Evolutionary conservation across 2,888 invertebrate species (phyloP).

Genomic region (Loripinus fragilis): DNA sequence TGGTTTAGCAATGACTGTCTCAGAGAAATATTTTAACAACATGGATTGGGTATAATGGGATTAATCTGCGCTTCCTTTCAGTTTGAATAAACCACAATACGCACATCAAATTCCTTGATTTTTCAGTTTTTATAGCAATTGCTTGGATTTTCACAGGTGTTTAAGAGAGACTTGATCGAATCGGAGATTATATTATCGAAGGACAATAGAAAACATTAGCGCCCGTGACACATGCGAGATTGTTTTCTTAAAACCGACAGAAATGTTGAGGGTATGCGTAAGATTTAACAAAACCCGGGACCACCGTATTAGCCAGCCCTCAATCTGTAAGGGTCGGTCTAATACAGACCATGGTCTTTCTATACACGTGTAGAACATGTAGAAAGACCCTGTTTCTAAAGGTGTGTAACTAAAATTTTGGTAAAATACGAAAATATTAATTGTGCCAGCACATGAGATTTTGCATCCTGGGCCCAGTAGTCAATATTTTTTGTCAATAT

Average conservation of each 20-base stretch:
- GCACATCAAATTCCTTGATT: conserved; percentile 26
- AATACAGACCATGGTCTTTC: too few species aligned
- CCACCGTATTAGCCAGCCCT: too few species aligned
- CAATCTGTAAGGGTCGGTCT: too few species aligned
- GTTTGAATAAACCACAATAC: not conserved
- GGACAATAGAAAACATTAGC: conserved; percentile 22
- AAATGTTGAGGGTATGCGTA: conserved; percentile 12
- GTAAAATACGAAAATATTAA: too few species aligned
- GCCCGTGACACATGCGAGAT: conserved; percentile 9
- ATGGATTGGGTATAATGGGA: conserved; percentile 27
- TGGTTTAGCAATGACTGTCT: conserved; percentile 25
- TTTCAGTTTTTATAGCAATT: conserved; percentile 19
- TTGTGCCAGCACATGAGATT: too few species aligned
- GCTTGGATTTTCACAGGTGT: conserved; percentile 16
- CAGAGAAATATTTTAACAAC: conserved; percentile 48
- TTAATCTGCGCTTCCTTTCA: conserved; percentile 4
- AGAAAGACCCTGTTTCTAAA: too few species aligned
- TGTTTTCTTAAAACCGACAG: conserved; percentile 1
- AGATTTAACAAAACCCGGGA: not conserved
- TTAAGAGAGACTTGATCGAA: not conserved
- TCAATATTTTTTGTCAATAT: too few species aligned
- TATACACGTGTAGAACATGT: too few species aligned
- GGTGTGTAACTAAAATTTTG: too few species aligned
- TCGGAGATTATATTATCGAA: not conserved
- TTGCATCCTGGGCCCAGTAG: too few species aligned